Evolutionary conservation across 2,888 invertebrate genomes (phyloP).

Genomic region (Ceratothoa steindachneri): DNA sequence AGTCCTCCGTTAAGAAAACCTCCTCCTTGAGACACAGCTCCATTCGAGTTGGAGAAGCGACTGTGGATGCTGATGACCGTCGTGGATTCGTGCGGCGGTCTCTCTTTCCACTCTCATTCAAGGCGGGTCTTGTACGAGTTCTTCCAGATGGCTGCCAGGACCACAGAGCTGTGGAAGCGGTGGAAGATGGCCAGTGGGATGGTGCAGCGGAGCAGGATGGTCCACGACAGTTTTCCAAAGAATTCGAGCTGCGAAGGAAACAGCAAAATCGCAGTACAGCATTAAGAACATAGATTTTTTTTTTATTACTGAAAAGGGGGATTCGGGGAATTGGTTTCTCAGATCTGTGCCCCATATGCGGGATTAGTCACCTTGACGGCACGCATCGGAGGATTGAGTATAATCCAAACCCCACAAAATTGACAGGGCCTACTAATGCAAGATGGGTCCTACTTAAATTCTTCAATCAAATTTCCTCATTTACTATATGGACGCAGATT

Average conservation of each 20-base stretch:
- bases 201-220: conserved; percentile 84
- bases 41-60: conserved; percentile 31
- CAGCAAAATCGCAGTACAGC: conserved; percentile 48
- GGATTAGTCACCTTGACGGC: too few relatives aligned
- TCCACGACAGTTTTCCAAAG: conserved; percentile 90
- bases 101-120: conserved; percentile 40
- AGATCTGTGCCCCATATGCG: too few relatives aligned
- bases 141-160: conserved; percentile 93
- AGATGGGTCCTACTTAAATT: too few relatives aligned
- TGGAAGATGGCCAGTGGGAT: conserved; percentile 72
- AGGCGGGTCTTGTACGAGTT: conserved; percentile 65
- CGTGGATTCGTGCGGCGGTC: conserved; percentile 29
- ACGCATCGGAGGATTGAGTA: too few relatives aligned
- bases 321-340: too few relatives aligned
- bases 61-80: conserved; percentile 42
- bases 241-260: conserved; percentile 84
- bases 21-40: conserved; percentile 27
- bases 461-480: too few relatives aligned
- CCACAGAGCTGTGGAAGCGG: conserved; percentile 90
- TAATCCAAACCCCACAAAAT: too few relatives aligned
- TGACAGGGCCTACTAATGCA: too few relatives aligned
- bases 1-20: not conserved
- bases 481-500: too few relatives aligned
- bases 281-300: too few relatives aligned
- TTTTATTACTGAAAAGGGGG: too few relatives aligned